Evolutionary conservation across 2,113 vertebrate species (phyloP).

Genomic region (Myotis davidii): DNA sequence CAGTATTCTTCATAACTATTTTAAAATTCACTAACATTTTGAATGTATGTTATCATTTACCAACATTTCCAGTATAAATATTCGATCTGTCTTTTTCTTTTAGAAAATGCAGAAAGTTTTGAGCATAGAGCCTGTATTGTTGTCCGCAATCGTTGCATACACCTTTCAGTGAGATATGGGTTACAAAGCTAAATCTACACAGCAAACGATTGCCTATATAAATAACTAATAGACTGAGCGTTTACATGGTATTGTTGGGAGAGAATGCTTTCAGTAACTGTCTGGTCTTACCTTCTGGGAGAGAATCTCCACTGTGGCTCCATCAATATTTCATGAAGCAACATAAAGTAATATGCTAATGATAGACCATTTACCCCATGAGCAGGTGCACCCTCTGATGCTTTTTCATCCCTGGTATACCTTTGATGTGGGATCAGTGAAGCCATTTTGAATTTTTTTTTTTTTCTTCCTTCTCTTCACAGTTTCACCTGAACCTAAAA

Average conservation of each 20-base stretch:
- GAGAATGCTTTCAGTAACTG: conserved; percentile 64
- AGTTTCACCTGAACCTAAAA: conserved; percentile 79
- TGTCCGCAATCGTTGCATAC: conserved; percentile 64
- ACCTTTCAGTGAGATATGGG: conserved; percentile 37
- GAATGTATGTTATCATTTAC: conserved; percentile 26
- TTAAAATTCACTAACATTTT: conserved; percentile 12
- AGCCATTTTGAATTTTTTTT: conserved; percentile 71
- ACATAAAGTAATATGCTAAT: conserved; percentile 80
- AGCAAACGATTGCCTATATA: conserved; percentile 65
- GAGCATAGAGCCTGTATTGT: background rate
- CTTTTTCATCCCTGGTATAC: conserved; percentile 53
- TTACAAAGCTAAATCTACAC: conserved; percentile 66
- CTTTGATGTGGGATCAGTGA: conserved; percentile 65
- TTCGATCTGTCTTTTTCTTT: conserved; percentile 45
- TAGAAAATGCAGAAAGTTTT: conserved; percentile 53
- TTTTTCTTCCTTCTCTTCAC: conserved; percentile 58
- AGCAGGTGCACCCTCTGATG: conserved; percentile 83
- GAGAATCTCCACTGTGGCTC: conserved; percentile 70
- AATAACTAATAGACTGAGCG: conserved; percentile 61
- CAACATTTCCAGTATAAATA: conserved; percentile 54
- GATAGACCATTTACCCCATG: conserved; percentile 85
- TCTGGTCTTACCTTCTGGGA: conserved; percentile 76
- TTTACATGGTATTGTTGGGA: conserved; percentile 16
- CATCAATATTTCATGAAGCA: conserved; percentile 85
- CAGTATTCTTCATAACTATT: background rate